Conservation (phyloP, 2,113 vertebrate genomes). For the Baryphthengus martii region DNA sequence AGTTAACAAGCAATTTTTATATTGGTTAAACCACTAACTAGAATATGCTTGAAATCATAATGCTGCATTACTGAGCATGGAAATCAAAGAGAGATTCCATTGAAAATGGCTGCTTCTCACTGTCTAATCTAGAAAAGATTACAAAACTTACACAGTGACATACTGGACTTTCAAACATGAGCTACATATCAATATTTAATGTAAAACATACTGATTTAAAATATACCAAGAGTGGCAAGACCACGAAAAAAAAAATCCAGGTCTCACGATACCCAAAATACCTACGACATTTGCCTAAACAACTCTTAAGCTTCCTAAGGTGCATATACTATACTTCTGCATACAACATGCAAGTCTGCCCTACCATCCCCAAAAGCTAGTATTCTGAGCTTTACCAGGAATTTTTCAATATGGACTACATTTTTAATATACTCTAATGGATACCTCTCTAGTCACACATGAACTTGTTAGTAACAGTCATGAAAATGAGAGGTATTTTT, state of each 20-base stretch:
- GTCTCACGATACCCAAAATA: background rate
- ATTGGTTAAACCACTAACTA: background rate
- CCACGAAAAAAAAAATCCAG: background rate
- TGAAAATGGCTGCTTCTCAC: background rate
- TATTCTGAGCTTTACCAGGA: background rate
- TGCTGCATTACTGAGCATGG: background rate
- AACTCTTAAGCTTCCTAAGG: background rate
- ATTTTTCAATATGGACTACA: background rate
- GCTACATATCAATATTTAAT: background rate
- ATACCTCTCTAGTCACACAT: background rate
- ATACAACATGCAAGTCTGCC: background rate
- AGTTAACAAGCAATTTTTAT: background rate
- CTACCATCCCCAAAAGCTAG: background rate
- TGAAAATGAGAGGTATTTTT: background rate
- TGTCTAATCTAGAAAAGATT: background rate
- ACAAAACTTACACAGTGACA: background rate
- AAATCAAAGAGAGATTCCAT: background rate
- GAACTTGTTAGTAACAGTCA: background rate
- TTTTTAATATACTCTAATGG: background rate
- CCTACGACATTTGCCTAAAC: background rate
- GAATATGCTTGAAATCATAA: background rate
- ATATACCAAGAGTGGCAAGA: background rate
- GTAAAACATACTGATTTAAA: background rate
- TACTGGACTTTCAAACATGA: background rate
- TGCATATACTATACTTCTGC: background rate